phyloP scores from a whole-genome alignment of 2,888 invertebrate species.

The Gandaritis pyraliata region DNA sequence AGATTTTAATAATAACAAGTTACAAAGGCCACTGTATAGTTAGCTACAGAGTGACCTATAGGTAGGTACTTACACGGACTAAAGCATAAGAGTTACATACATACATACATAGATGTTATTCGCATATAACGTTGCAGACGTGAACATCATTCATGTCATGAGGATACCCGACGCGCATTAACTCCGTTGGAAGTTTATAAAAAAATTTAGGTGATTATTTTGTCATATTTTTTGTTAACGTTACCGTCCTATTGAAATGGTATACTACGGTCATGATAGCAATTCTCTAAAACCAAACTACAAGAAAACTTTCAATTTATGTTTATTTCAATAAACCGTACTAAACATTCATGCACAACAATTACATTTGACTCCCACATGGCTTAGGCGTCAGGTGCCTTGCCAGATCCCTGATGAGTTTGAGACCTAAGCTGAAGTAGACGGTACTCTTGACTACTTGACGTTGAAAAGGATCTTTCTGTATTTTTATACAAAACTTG shows the following conservation, averaged over 20 bases:
- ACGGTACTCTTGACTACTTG: conserved; percentile 51
- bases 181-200: background rate
- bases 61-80: background rate
- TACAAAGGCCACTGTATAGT: conserved; percentile 3
- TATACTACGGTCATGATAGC: too few species aligned
- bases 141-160: conserved; percentile 15
- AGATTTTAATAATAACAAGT: conserved; percentile 2
- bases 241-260: background rate
- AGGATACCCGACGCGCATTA: conserved; percentile 1
- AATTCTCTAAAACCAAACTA: conserved; percentile 1
- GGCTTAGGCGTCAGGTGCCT: conserved; percentile 36
- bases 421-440: conserved; percentile 52
- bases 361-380: conserved; percentile 19
- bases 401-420: conserved; percentile 53
- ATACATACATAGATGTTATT: background rate
- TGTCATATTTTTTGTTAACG: background rate
- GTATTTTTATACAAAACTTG: conserved; percentile 39
- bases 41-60: too few species aligned
- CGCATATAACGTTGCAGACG: background rate
- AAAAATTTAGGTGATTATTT: background rate
- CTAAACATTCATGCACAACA: conserved; percentile 2
- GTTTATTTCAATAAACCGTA: conserved; percentile 9
- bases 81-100: background rate
- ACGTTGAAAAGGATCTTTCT: conserved; percentile 47
- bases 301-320: conserved; percentile 8